A percentile compares a stretch with the other conserved stretches of the same genome.
Evolutionary conservation across 2,113 vertebrate genomes (phyloP).

Genomic region (Perca schrenkii): DNA sequence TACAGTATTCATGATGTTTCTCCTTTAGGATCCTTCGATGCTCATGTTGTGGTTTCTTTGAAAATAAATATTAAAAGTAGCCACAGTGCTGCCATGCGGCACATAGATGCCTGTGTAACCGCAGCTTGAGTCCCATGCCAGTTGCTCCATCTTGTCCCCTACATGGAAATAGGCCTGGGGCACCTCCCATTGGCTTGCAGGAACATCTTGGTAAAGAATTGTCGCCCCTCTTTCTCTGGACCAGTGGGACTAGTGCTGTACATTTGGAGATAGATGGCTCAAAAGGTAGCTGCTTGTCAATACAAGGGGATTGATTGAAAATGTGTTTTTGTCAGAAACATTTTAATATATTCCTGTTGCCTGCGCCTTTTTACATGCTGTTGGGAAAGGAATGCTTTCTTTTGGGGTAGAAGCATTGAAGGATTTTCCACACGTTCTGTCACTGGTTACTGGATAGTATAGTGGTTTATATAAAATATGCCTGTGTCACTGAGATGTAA

Average conservation of each 20-base stretch:
- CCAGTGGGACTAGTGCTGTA: not conserved
- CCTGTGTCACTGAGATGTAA: conserved; percentile 2
- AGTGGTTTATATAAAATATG: not conserved
- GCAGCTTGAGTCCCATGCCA: conserved; percentile 45
- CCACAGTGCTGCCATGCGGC: conserved; percentile 38
- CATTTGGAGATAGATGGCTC: conserved; percentile 37
- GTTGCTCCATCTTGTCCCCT: conserved; percentile 46
- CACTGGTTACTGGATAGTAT: not conserved
- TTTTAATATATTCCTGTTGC: not conserved
- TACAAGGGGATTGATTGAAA: not conserved
- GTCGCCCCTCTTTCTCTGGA: conserved; percentile 39
- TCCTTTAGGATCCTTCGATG: not conserved
- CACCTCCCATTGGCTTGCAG: conserved; percentile 44
- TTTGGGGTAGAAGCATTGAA: conserved; percentile 13
- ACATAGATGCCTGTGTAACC: conserved; percentile 52
- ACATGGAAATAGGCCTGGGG: conserved; percentile 36
- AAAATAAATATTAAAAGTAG: conserved; percentile 29
- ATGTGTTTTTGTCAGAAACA: not conserved
- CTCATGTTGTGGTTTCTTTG: conserved; percentile 13
- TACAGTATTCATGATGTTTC: not conserved
- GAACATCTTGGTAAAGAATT: conserved; percentile 26
- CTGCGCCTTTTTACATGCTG: not conserved
- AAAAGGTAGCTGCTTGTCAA: conserved; percentile 30
- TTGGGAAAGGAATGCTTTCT: conserved; percentile 10
- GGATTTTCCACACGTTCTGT: not conserved